Base-by-base conservation (phyloP, 2,888 invertebrate genomes). In the Biston betularia region DNA sequence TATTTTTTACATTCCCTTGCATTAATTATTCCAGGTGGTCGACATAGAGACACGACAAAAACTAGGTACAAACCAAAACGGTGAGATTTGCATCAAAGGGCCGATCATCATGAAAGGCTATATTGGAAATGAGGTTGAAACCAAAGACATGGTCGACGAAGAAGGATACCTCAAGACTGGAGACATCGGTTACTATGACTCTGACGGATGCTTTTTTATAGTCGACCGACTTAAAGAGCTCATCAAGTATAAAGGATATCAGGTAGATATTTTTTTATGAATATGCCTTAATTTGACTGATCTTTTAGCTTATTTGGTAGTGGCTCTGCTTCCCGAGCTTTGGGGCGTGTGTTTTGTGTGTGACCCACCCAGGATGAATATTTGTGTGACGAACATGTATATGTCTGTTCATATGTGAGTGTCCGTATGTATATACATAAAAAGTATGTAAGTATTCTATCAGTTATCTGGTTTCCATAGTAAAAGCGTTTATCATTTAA, bases 231-330 rank as follows among this genome's bases (percentile, higher is more conserved):
- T 90, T 10, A 90, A 90, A 65, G 90, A 90, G 71, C 80, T 90
- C 8, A 89, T 90, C 65, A 90, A 90, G 71, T 90, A 90, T 67
- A 90, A 90, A 64, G 89, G 89, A 8, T 57, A 72, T 56, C 96
- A 96, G 94, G 95, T 95, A 78, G 64, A 49, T 14, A 15, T 0
- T 8, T 35, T n/a, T 9, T 14, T 40, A 40, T 9, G 2, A 11
- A 48, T 24, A 11, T 33, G 11, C 24, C 24, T 38, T 38, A 8
- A 38, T 38, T 38, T 8, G 38, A 0, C 24, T 24, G 24, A 1
- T 24, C 24, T 24, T 1, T 24, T 24, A 24, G 24, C 24, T 24
- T 24, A 24, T 24, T 24, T 24, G 24, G 24, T 24, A 24, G 24
- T 24, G 3, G 24, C 24, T 24, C 3, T 2, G n/a, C n/a, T n/a